Base-by-base conservation (phyloP, 2,797 vertebrate species). In the Picus viridis region DNA sequence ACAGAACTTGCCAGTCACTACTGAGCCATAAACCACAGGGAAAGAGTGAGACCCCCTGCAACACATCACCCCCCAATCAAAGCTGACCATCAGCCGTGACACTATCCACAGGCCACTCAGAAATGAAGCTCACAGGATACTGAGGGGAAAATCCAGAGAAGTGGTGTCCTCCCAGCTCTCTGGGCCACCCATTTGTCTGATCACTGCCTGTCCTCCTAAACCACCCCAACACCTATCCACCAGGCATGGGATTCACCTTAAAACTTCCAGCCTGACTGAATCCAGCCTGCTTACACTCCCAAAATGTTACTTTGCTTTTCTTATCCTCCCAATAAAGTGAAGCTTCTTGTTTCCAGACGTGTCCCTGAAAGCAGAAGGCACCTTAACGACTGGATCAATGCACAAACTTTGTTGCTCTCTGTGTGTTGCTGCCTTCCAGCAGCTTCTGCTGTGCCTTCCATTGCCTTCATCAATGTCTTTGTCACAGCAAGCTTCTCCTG, bases 21-120 rank as follows among this genome's bases (percentile, higher is more conserved):
- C 1, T 7, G 53, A 47, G 17, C 63, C 22, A 34, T 51, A 70
- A 85, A 61, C 9, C 24, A 16, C 34, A 30, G 17, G 14, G 32
- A 47, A 54, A 71, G 20, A 45, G 32, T 6, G 45, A 72, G 82
- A 71, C 59, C 59, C 12, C 11, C 43, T 27, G n/a, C 63, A 78
- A 62, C 11, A 6, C 14, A 49, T 58, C 41, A 62, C 23, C 27
- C 6, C n/a, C 49, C 75, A 63, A 63, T 12, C 13, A 49, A 23
- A 73, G 27, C 2, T 47, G 34, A 47, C 29, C 34, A 57, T 67
- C 39, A 65, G 16, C 2, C 5, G 7, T 2, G 43, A 7, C 19
- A 2, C 18, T 34, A 4, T 3, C 59, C 4, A 2, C 2, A 32
- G 1, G 26, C 30, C 2, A 0, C 20, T 57, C 6, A 4, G 71